Evolutionary conservation across 2,113 vertebrate genomes (phyloP), one percentile per base, ranked within the genome.

Genomic region (Campylomormyrus tamandua): DNA sequence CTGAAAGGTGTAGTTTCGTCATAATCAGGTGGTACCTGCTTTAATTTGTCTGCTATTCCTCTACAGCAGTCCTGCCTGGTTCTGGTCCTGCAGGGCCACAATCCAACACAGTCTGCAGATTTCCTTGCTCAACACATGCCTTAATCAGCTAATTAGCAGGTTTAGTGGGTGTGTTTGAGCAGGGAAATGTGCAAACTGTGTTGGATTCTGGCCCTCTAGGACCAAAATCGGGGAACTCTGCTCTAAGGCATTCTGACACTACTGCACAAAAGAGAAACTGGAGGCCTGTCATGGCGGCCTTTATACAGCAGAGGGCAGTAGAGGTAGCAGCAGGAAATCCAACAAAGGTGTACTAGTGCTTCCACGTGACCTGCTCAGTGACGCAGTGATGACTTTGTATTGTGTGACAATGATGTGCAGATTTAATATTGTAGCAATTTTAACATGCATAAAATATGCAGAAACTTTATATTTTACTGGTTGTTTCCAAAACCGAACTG

Each of bases 241-340:
- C 1, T 87, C 90, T 39, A 19, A 97, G 96, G 97, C 74, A 96
- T 96, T 0, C 96, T 97, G 90, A 96, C 96, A 35, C 96, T 97
- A n/a, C 96, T 96, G 42, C 97, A 0, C 97, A 97, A 92, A 96
- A 97, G 19, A 96, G 96, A 0, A 94, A 95, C 10, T 96, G 95
- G 74, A 92, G 92, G 8, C 91, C 95, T 0, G 35, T 94, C 0
- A 94, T 94, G 0, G 91, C 95, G 15, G 96, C 93, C 0, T 93
- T 97, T 11, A 31, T n/a, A 70, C 62, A 1, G 80, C 94, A 0
- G 95, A 96, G 35, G 93, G 92, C 13, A 83, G 50, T 45, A 84
- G 83, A 35, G 80, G 92, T 92, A 95, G 95, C 83, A 46, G 94
- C 89, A 93, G 96, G 70, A 93, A 96, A 89, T 95, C 95, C 66